A percentile compares a stretch with the other conserved stretches of the same genome.
phyloP scores from a whole-genome alignment of 2,888 invertebrate species.

The Desoria tigrina region DNA sequence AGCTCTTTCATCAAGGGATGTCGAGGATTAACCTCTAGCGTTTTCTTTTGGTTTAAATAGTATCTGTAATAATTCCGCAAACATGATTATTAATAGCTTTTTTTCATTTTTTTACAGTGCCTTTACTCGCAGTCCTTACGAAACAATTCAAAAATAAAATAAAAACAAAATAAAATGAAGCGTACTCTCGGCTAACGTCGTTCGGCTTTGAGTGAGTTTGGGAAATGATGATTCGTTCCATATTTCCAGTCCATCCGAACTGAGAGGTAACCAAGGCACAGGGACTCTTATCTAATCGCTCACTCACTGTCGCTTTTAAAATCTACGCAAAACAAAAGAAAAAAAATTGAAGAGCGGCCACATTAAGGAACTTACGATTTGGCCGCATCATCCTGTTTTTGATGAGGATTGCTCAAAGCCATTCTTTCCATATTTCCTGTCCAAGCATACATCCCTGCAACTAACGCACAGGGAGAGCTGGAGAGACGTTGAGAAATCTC shows the following conservation, averaged over 20 bases:
- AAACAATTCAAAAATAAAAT: too few relatives aligned
- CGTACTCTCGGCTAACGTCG: constrained; percentile 61
- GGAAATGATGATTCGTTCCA: constrained; percentile 64
- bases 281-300: constrained; percentile 63
- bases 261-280: constrained; percentile 65
- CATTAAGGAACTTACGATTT: constrained; percentile 58
- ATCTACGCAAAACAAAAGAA: constrained; percentile 55
- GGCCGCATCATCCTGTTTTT: constrained; percentile 62
- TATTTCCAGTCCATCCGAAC: constrained; percentile 68
- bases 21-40: too few relatives aligned
- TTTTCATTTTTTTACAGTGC: too few relatives aligned
- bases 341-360: constrained; percentile 2
- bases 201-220: constrained; percentile 66
- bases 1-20: too few relatives aligned
- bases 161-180: too few relatives aligned
- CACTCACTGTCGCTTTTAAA: constrained; percentile 63
- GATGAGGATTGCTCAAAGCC: constrained; percentile 64
- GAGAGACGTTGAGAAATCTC: constrained; percentile 82
- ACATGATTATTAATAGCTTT: too few relatives aligned
- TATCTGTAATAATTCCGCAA: too few relatives aligned
- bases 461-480: constrained; percentile 73
- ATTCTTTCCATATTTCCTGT: constrained; percentile 68
- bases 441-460: constrained; percentile 66
- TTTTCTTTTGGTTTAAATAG: too few relatives aligned
- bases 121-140: too few relatives aligned